Conservation (phyloP, 2,888 invertebrate species). For the Callosobruchus maculatus region DNA sequence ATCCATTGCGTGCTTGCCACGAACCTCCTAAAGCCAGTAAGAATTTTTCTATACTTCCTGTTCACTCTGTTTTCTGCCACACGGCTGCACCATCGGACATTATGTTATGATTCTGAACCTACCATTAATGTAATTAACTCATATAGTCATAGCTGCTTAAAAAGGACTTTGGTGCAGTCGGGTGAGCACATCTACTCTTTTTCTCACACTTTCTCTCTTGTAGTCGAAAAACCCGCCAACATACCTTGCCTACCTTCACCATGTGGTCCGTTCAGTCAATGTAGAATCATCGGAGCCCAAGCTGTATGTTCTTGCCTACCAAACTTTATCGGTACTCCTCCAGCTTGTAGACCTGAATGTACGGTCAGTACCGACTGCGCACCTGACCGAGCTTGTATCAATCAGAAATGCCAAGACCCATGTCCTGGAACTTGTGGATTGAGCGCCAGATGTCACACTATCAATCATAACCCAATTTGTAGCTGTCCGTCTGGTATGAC, state of each 20-base stretch:
- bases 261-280: constrained; percentile 78
- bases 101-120: too few species aligned
- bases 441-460: constrained; percentile 76
- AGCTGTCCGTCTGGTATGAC: constrained; percentile 70
- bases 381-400: constrained; percentile 75
- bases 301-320: constrained; percentile 78
- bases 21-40: constrained; percentile 49
- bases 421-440: constrained; percentile 80
- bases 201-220: constrained; percentile 11
- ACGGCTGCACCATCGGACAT: background rate
- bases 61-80: background rate
- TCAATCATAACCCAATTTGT: constrained; percentile 84
- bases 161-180: background rate
- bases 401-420: constrained; percentile 77
- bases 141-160: too few species aligned
- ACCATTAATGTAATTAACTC: too few species aligned
- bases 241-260: constrained; percentile 64
- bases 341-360: constrained; percentile 76
- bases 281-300: constrained; percentile 67
- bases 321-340: constrained; percentile 75
- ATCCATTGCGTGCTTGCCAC: constrained; percentile 73
- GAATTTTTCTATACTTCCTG: constrained; percentile 15
- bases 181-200: background rate
- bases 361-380: constrained; percentile 79
- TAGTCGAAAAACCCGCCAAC: constrained; percentile 44